Percentiles rank a stretch among this genome's conserved stretches.
These are phyloP conservation scores for Fundulus diaphanus DNA, from an alignment of 2,797 vertebrate species.

Conservation along the genomic window DNA sequence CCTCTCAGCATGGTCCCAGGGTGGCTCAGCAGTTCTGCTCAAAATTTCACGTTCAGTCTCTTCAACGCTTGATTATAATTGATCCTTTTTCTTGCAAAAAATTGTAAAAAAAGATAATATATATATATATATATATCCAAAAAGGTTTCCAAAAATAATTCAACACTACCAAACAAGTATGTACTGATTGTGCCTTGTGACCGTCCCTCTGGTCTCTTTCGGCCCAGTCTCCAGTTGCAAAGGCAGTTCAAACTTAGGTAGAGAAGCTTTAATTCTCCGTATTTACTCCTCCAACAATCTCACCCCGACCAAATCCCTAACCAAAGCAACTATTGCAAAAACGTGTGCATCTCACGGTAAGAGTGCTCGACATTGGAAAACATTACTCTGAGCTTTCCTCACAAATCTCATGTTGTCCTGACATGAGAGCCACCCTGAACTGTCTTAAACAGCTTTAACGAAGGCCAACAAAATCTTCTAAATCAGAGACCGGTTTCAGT, in stretches of 20 bases:
- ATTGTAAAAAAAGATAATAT: background rate
- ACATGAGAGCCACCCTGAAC: background rate
- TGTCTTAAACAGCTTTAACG: background rate
- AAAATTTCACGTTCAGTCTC: constrained; percentile 3
- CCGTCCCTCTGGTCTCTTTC: constrained; percentile 9
- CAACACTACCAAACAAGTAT: constrained; percentile 1
- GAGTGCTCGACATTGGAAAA: constrained; percentile 11
- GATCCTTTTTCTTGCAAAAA: constrained; percentile 1
- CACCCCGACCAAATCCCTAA: background rate
- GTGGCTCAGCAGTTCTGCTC: constrained; percentile 8
- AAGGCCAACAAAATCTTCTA: constrained; percentile 1
- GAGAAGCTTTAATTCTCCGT: constrained; percentile 17
- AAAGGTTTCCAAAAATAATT: constrained; percentile 2
- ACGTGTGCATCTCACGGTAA: background rate
- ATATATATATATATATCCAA: too few species aligned
- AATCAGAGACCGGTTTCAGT: background rate
- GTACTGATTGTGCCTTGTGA: background rate
- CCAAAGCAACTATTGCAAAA: background rate
- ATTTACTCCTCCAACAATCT: constrained; percentile 16
- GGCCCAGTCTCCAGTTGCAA: background rate
- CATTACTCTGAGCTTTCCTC: background rate
- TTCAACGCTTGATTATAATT: background rate
- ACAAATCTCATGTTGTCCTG: background rate
- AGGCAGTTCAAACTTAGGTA: constrained; percentile 1
- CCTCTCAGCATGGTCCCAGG: constrained; percentile 71